phyloP scores from a whole-genome alignment of 2,113 vertebrate genomes.

The Xenopus laevis region DNA sequence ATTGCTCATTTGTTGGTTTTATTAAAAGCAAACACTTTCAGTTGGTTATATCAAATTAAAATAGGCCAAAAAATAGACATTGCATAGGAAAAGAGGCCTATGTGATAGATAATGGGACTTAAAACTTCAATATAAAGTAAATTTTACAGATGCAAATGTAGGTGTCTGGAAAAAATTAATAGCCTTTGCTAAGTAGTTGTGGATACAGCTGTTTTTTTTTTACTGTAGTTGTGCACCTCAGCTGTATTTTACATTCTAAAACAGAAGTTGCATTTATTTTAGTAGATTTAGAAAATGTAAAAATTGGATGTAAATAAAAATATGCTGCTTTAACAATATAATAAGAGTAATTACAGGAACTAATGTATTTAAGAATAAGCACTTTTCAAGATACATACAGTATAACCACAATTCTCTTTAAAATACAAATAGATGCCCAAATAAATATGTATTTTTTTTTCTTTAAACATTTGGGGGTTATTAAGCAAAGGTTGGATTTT shows the following conservation, averaged over 20 bases:
- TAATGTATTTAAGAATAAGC: constrained; percentile 15
- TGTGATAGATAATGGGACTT: neutral
- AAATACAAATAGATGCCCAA: too few relatives aligned
- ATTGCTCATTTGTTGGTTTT: neutral
- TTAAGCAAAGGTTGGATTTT: too few relatives aligned
- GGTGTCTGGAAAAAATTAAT: neutral
- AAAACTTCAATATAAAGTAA: neutral
- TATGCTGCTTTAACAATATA: constrained; percentile 14
- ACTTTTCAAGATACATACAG: constrained; percentile 5
- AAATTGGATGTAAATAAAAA: constrained; percentile 23
- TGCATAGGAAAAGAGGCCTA: neutral
- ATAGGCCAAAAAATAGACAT: neutral
- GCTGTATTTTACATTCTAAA: constrained; percentile 31
- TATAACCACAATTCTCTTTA: neutral
- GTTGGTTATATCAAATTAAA: neutral
- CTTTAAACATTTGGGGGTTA: too few relatives aligned
- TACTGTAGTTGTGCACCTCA: constrained; percentile 32
- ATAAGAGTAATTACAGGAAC: constrained; percentile 26
- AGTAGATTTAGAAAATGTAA: constrained; percentile 21
- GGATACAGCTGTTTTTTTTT: constrained; percentile 19
- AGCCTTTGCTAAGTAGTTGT: constrained; percentile 8
- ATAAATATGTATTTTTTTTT: too few relatives aligned
- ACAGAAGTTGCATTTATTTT: constrained; percentile 23
- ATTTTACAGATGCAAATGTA: neutral
- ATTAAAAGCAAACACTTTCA: neutral